These are phyloP conservation scores for Drosophila austrosaltans DNA, from an alignment of 2,888 invertebrate species.

Conservation along the genomic window DNA sequence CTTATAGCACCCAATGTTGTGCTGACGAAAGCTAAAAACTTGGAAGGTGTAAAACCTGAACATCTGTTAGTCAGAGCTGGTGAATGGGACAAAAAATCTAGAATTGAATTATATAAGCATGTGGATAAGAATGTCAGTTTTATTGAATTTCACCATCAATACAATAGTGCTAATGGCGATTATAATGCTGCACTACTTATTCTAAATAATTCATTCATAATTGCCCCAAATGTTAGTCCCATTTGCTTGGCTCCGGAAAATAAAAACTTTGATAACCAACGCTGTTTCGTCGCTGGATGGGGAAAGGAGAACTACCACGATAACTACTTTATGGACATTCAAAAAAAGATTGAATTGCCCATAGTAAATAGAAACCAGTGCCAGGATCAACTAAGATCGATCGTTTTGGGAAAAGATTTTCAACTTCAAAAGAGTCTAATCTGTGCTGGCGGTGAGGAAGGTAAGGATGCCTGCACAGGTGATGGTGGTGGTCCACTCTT, in stretches of 20 bases:
- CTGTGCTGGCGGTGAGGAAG: slow-evolving; percentile 90
- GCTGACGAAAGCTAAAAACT: slow-evolving; percentile 90
- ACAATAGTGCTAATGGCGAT: slow-evolving; percentile 84
- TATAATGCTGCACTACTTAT: slow-evolving; percentile 90
- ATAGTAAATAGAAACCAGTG: slow-evolving; percentile 85
- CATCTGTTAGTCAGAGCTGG: slow-evolving; percentile 86
- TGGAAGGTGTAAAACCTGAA: slow-evolving; percentile 17
- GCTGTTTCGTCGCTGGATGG: slow-evolving; percentile 80
- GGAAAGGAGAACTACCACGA: slow-evolving; percentile 60
- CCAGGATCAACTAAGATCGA: slow-evolving; percentile 84
- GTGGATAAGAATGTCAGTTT: slow-evolving; percentile 87
- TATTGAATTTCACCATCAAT: slow-evolving; percentile 79
- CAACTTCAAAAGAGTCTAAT: slow-evolving; percentile 87
- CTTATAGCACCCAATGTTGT: slow-evolving; percentile 85
- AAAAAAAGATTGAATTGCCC: slow-evolving; percentile 89
- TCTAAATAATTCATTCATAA: slow-evolving; percentile 85
- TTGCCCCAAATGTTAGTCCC: slow-evolving; percentile 87
- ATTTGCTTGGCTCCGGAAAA: slow-evolving; percentile 86
- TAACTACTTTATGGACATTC: slow-evolving; percentile 85
- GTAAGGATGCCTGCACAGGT: slow-evolving; percentile 88
- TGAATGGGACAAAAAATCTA: slow-evolving; percentile 84
- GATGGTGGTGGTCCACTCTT: slow-evolving; percentile 92
- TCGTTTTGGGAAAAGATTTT: slow-evolving; percentile 88
- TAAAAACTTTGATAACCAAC: slow-evolving; percentile 63
- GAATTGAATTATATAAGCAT: slow-evolving; percentile 85